phyloP scores from a whole-genome alignment of 2,113 vertebrate genomes.

The Urocolius indicus region DNA sequence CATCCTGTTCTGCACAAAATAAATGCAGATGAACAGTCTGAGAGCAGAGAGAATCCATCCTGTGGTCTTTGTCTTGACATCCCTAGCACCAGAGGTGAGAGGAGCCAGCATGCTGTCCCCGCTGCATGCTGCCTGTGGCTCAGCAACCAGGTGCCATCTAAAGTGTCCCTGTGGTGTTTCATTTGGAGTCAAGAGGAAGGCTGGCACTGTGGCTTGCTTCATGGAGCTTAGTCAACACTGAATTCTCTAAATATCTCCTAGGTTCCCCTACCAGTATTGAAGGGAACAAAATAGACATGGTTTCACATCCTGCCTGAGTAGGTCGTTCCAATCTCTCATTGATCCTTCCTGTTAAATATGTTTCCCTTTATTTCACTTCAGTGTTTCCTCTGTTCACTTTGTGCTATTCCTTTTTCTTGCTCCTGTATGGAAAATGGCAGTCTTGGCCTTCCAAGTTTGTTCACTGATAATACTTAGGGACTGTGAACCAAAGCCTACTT shows the following conservation, averaged over 20 bases:
- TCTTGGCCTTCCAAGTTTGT: background rate
- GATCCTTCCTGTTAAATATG: background rate
- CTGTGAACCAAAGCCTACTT: constrained; percentile 13
- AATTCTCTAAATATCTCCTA: background rate
- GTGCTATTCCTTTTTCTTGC: background rate
- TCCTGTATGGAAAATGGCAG: background rate
- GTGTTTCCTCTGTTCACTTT: background rate
- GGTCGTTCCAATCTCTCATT: background rate
- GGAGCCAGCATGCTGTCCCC: background rate
- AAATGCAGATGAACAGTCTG: background rate
- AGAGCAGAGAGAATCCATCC: background rate
- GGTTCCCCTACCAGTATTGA: background rate
- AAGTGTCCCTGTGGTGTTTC: background rate
- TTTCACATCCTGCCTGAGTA: background rate
- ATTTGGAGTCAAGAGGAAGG: background rate
- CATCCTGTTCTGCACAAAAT: background rate
- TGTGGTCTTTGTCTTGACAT: background rate
- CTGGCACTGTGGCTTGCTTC: background rate
- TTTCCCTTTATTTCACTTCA: background rate
- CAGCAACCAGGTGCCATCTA: background rate
- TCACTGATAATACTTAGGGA: background rate
- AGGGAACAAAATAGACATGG: background rate
- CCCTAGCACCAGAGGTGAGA: fast-evolving
- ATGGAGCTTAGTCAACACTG: background rate
- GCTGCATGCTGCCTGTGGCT: background rate